Evolutionary conservation across 2,113 vertebrate genomes (phyloP), one percentile per base, ranked within the genome.

Genomic region (Chloropsis cyanopogon): DNA sequence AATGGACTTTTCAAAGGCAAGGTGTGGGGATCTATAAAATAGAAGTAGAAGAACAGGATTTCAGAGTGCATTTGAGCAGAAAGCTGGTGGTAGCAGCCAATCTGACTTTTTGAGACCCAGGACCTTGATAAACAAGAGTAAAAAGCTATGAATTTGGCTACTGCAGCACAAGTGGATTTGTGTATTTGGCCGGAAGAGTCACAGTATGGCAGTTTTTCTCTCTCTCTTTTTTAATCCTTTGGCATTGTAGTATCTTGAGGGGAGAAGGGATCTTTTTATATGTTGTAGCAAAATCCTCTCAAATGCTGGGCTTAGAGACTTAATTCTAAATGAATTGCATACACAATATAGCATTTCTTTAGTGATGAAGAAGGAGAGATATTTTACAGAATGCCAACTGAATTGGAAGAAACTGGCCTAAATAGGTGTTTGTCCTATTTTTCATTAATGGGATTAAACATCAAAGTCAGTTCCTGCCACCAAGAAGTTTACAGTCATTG

Each of bases 401-500:
- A 90, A 82, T 86, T 82, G 90, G 69, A 94, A 95, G 60, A 84
- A 88, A 77, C 37, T 73, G 84, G 68, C 79, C 75, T 94, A 92
- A 95, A 63, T 92, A 93, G 93, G 92, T 93, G 75, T 88, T 90
- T 85, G 91, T 82, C 78, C 92, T 92, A 86, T 89, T 95, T 97
- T 94, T 92, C 0, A 0, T 92, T 97, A 93, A 96, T 79, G 84
- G 59, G 95, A 94, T 96, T 97, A 96, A 96, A 96, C 93, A 88
- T 96, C 94, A 97, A 96, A 97, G 95, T 90, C 61, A 73, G 28
- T 82, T 92, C 41, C 42, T 57, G 75, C 72, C 69, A 88, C 82
- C 68, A 57, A 78, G 61, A 71, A 93, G 44, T 92, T 94, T 71
- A 86, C 66, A 92, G 77, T 25, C 52, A 46, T 75, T 88, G 83